Evolutionary conservation across 2,888 invertebrate species (phyloP), one percentile per base, ranked within the genome.

Genomic region (Cetonia aurata): DNA sequence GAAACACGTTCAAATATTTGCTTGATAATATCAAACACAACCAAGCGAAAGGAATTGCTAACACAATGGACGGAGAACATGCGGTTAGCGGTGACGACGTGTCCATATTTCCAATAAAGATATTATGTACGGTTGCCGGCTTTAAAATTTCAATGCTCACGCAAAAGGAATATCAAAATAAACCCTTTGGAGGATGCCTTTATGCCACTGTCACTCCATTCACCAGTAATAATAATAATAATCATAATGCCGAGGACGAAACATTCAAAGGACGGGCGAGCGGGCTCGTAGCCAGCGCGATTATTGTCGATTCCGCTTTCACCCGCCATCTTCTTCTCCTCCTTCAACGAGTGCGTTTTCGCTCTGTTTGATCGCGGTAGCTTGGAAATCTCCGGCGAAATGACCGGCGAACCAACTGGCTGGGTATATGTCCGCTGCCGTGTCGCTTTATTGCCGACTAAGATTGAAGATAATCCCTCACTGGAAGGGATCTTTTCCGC

Each of bases 391-490:
- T 57, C 10, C 10, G 10, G 44, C 42, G 17, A 41, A 25, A 57
- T 57, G 57, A 57, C 57, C 42, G 41, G 57, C 19, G 57, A 57
- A 17, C 57, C 57, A 42, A 42, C 57, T 56, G 55, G 57, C 42
- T 12, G 17, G n/a, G 57, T 42, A 42, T 57, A 57, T 57, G 57
- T 42, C 57, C 42, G 57, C 42, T 19, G 42, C 41, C 57, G 37
- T 42, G 57, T 42, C 33, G 19, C 42, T 42, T 57, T 57, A 57
- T 57, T 57, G 57, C 57, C 57, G 17, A 57, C 57, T 57, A 42
- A 57, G 57, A 57, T 57, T 57, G 57, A 57, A 57, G 57, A 57
- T 57, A 57, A 57, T 57, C 57, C 42, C 57, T 57, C 57, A 57
- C 42, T 57, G 57, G 42, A 42, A 57, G 42, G 42, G 57, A 57